phyloP scores from a whole-genome alignment of 2,113 vertebrate species.

The Scopus umbretta region DNA sequence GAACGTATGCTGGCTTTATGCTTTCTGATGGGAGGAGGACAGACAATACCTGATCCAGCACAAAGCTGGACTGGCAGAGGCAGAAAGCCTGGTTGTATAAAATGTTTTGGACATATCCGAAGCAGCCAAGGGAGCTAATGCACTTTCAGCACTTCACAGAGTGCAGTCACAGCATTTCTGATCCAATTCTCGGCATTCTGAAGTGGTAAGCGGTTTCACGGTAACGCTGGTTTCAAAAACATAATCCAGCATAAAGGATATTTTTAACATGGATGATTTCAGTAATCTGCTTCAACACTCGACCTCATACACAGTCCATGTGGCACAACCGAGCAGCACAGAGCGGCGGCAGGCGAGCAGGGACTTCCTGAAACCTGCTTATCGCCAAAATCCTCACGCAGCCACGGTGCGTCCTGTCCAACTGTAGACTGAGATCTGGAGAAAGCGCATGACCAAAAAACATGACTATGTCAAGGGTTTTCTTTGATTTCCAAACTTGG shows the following conservation, averaged over 20 bases:
- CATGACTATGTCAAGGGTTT: background rate
- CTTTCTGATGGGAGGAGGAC: background rate
- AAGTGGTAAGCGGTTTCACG: background rate
- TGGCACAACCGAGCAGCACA: background rate
- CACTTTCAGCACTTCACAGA: constrained; percentile 24
- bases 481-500: background rate
- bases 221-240: constrained; percentile 5
- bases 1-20: background rate
- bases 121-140: constrained; percentile 10
- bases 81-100: background rate
- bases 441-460: background rate
- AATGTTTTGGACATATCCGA: background rate
- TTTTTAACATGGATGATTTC: background rate
- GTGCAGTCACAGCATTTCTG: background rate
- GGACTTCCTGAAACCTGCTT: background rate
- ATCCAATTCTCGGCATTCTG: background rate
- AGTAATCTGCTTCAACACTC: background rate
- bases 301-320: fast-evolving
- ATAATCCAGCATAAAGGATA: background rate
- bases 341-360: fast-evolving
- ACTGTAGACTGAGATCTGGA: fast-evolving
- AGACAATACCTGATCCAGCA: background rate
- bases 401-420: fast-evolving
- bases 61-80: background rate
- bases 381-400: background rate